phyloP scores from a whole-genome alignment of 2,113 vertebrate genomes.

The Alligator mississippiensis region DNA sequence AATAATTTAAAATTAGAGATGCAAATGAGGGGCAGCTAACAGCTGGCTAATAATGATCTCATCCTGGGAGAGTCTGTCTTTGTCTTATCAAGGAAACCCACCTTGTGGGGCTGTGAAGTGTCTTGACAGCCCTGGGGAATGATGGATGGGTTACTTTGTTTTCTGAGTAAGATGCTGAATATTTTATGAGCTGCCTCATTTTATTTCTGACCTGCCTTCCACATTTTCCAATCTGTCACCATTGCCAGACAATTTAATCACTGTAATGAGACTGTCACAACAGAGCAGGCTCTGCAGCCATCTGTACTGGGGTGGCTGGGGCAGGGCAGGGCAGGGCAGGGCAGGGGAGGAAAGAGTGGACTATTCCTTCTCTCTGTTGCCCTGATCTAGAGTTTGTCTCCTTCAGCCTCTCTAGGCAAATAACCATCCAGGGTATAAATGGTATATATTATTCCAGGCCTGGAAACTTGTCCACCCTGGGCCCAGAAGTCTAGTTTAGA shows the following conservation, averaged over 20 bases:
- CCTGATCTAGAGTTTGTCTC: background rate
- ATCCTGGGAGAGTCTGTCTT: background rate
- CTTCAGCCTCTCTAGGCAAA: background rate
- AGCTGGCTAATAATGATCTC: conserved; percentile 36
- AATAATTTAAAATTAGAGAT: conserved; percentile 41
- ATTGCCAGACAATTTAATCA: conserved; percentile 36
- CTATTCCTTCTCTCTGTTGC: background rate
- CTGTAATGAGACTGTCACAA: conserved; percentile 16
- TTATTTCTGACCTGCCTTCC: conserved; percentile 35
- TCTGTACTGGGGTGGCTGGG: no score
- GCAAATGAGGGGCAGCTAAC: conserved; percentile 32
- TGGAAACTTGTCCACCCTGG: background rate
- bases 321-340: no score
- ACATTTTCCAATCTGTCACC: conserved; percentile 28
- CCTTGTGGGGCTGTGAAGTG: background rate
- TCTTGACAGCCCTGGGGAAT: background rate
- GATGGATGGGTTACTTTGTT: conserved; percentile 46
- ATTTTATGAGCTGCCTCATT: background rate
- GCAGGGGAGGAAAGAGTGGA: background rate
- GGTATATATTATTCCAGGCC: no score
- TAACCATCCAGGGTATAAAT: background rate
- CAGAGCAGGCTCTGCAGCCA: background rate
- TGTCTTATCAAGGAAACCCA: conserved; percentile 14
- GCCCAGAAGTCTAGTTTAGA: background rate
- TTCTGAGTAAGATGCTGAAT: conserved; percentile 17